Evolutionary conservation across 1,140 invertebrate genomes (phyloP), one percentile per base, ranked within the genome.

Genomic region (Drosophila prosaltans): DNA sequence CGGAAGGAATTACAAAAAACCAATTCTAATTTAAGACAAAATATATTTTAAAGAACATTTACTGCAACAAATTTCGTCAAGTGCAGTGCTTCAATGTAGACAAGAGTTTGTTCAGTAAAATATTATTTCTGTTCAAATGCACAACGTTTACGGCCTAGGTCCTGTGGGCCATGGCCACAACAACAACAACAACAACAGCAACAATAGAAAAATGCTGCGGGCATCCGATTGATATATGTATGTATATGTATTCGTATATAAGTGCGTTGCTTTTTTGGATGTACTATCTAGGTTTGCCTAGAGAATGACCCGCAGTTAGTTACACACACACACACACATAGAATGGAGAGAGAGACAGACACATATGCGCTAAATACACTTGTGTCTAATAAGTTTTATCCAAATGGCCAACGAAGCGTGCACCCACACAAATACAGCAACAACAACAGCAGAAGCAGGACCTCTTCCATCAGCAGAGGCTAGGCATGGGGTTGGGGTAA

Each of bases 301-400:
- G 62, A 51, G 68, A 48, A 59, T 58, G 62, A 55, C 72, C 69
- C 76, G 70, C 76, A 83, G 83, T 82, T 77, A 80, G 75, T 88
- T 82, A 77, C 72, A 60, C 69, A 77, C 40, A 73, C 77, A 60
- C 61, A 57, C 39, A 36, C 41, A 58, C 30, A 39, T 7, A 36
- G 3, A 39, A 28, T 16, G n/a, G 24, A 9, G 41, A 45, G 54
- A 48, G 26, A 30, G 39, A 26, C 72, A 55, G 72, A 41, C 80
- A 69, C 81, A 77, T 83, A 73, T 85, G 84, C 60, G 71, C 84
- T 89, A 80, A 89, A 89, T 89, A 84, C 84, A 78, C 84, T 84
- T 73, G 84, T 73, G 84, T 84, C 84, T 84, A 89, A 89, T 89
- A 89, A 89, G 80, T 86, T 86, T 88, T 86, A 80, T 75, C 80